Conservation (phyloP, 30 jellyfish, hydroid and myxozoan genomes). For the Aurelia sp. region DNA sequence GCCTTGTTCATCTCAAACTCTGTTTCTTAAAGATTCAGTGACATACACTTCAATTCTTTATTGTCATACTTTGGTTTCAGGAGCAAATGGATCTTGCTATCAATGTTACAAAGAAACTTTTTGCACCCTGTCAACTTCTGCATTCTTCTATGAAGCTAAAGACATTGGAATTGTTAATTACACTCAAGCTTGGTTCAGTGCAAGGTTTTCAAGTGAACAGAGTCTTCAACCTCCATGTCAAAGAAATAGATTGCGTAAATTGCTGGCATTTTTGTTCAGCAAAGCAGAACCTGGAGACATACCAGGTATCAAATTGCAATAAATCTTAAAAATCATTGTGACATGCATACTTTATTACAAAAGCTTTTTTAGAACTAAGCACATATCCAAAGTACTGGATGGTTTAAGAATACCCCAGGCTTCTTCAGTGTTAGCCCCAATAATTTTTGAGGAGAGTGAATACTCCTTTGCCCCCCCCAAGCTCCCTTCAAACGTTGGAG, state of each 20-base stretch:
- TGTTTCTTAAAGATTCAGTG: too few relatives aligned
- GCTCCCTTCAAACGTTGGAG: too few relatives aligned
- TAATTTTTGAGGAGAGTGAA: too few relatives aligned
- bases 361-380: too few relatives aligned
- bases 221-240: slow-evolving; percentile 12
- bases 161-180: slow-evolving; percentile 24
- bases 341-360: too few relatives aligned
- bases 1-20: neutral
- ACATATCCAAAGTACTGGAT: too few relatives aligned
- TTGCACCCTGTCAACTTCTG: neutral
- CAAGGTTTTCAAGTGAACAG: neutral
- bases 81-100: slow-evolving; percentile 5
- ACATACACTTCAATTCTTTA: neutral
- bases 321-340: too few relatives aligned
- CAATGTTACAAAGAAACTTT: slow-evolving; percentile 35
- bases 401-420: too few relatives aligned
- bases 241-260: slow-evolving; percentile 36
- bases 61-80: neutral
- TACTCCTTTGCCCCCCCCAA: too few relatives aligned
- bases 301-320: slow-evolving; percentile 22
- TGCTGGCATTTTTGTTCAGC: slow-evolving; percentile 36
- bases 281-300: neutral
- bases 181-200: slow-evolving; percentile 13
- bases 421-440: too few relatives aligned
- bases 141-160: slow-evolving; percentile 23